Base-by-base conservation (phyloP, 2,888 invertebrate genomes). In the Zygogramma bicolorata region DNA sequence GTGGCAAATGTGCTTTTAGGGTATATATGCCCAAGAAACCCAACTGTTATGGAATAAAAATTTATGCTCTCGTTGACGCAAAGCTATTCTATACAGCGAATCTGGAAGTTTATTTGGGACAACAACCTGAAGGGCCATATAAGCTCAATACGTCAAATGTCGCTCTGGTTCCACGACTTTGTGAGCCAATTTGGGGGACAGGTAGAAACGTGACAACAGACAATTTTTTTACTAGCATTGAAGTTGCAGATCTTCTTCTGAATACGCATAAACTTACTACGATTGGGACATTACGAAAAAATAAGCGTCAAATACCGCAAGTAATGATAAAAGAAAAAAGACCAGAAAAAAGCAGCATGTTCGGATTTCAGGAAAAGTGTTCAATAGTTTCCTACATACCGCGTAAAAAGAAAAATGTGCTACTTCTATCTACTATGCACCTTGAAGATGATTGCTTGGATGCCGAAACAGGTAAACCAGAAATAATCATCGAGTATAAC, bases 401-500 rank as follows among this genome's bases (percentile, higher is more conserved):
- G 10, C 2, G 7, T 20, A 46, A 46, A 38, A 60, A 58, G 70
- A 70, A 46, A 46, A 66, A 57, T 70, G 79, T 78, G 46, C 38
- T 77, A 13, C 61, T 77, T 40, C 20, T 74, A 18, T 82, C 76
- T 53, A 75, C 61, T 2, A 18, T 71, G 27, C 73, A 75, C 25
- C 20, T 20, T 20, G 34, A 60, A 25, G 63, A 65, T 49, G 27
- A 66, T 38, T 10, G n/a, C 10, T 62, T 73, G n/a, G 72, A 76
- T 61, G 63, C 40, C 3, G 70, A 74, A n/a, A 27, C 38, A 29
- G 27, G 49, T 6, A 75, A 75, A 70, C 68, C 81, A 22, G 79
- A 79, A 59, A 80, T 81, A 5, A 77, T 80, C 31, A 79, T 76
- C 40, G 76, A 69, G 62, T 80, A 81, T 70, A 80, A 81, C 70